Evolutionary conservation across 2,797 vertebrate genomes (phyloP), one percentile per base, ranked within the genome.

Genomic region (Sardinella longiceps): DNA sequence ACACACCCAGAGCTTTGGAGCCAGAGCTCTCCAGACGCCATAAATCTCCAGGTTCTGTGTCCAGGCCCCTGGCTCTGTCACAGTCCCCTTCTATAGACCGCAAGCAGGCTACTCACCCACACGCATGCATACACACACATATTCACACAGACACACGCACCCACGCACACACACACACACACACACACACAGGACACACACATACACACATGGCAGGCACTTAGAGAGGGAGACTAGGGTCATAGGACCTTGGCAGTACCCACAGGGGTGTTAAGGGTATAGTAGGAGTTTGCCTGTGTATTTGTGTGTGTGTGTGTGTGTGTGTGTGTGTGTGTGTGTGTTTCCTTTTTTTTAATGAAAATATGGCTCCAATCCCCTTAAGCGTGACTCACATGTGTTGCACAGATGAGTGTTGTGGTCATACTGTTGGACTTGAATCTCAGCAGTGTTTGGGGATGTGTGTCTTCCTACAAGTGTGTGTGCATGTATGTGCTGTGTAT

Each of bases 391-490:
- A 37, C 83, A 86, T 82, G 80, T 86, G 85, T 30, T 82, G 28
- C 23, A 83, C 85, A 86, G 83, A 80, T 86, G 66, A 74, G 66
- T 74, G 66, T 33, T 74, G 85, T 63, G 51, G 58, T 50, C 77
- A 80, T 80, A 58, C 37, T 39, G 46, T 53, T 85, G 80, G 81
- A 81, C 80, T 66, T 70, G 66, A 70, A 70, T 70, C 30, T 70
- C 66, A 18, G 14, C 30, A 70, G 15, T 37, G 15, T 74, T 63
- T 63, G 60, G 28, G 25, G 28, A 63, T 28, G 28, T 30, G 25
- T 63, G 60, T 63, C 9, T 63, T 63, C 60, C 60, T n/a, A 60
- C n/a, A 25, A 60, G 56, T 25, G n/a, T 60, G 56, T 3, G 20
- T 66, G 60, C 25, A 11, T 30, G n/a, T 63, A 25, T 63, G 60